A percentile compares a stretch with the other conserved stretches of the same genome.
Evolutionary conservation across 1,140 invertebrate species (phyloP).

Genomic region (Euwallacea fornicatus): DNA sequence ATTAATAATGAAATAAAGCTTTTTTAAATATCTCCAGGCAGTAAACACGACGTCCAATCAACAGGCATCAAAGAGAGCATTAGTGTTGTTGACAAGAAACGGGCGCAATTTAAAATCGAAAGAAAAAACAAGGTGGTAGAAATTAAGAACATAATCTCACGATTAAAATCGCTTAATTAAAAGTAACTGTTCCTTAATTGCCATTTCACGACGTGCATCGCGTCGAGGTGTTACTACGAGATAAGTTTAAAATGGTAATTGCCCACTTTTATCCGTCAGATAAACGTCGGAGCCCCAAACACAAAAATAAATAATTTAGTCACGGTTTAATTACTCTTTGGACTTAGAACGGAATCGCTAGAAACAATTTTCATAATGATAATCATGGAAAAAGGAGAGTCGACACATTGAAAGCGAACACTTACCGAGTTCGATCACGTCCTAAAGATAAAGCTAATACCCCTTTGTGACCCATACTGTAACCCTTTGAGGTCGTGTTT

Average conservation of each 20-base stretch:
- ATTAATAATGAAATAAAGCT: too few relatives aligned
- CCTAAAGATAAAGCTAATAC: not conserved
- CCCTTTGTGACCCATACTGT: not conserved
- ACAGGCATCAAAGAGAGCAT: too few relatives aligned
- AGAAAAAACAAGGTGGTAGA: not conserved
- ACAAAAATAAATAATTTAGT: slow-evolving; percentile 10
- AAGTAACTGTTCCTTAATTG: slow-evolving; percentile 16
- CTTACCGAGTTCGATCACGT: not conserved
- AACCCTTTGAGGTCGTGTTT: not conserved
- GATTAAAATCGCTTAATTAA: slow-evolving; percentile 20
- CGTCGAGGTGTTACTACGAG: not conserved
- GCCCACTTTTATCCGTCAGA: not conserved
- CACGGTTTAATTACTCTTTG: not conserved
- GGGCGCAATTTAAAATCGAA: not conserved
- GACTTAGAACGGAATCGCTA: not conserved
- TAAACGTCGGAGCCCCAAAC: not conserved
- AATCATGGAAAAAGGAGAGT: not conserved
- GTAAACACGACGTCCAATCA: too few relatives aligned
- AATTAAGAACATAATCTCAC: slow-evolving; percentile 12
- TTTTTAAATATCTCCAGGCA: too few relatives aligned
- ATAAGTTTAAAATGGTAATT: slow-evolving; percentile 13
- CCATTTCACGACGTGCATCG: slow-evolving; percentile 9
- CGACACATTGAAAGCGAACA: not conserved
- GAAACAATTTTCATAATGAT: not conserved
- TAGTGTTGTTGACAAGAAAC: not conserved